Percentiles rank a stretch among this genome's conserved stretches.
Evolutionary conservation across 2,888 invertebrate genomes (phyloP).

Genomic region (Aspidiotus rigidus): DNA sequence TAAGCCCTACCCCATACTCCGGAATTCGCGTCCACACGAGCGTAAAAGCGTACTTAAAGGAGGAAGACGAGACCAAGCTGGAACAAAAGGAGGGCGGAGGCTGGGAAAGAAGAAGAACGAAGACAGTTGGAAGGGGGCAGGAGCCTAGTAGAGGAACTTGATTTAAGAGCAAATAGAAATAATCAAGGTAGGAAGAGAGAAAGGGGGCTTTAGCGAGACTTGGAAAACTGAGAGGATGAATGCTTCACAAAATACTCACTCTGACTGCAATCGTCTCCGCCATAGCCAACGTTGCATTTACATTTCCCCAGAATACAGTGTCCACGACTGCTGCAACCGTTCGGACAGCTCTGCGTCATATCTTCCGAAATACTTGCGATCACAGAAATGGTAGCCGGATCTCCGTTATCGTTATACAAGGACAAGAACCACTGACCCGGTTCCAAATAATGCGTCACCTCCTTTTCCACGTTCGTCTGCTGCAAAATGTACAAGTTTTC

Average conservation of each 20-base stretch:
- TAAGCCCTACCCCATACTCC: too few relatives aligned
- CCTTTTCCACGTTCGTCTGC: conserved; percentile 77
- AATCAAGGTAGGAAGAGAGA: too few relatives aligned
- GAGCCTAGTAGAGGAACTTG: too few relatives aligned
- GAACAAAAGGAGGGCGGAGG: too few relatives aligned
- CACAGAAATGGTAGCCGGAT: conserved; percentile 76
- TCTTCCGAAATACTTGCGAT: conserved; percentile 77
- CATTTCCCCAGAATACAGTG: conserved; percentile 92
- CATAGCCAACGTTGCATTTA: conserved; percentile 92
- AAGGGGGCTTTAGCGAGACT: too few relatives aligned
- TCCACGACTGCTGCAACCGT: conserved; percentile 93
- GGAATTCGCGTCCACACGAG: too few relatives aligned
- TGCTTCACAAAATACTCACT: conserved; percentile 62
- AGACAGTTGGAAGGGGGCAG: too few relatives aligned
- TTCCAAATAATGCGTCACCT: conserved; percentile 89
- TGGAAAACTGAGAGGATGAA: too few relatives aligned
- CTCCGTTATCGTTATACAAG: conserved; percentile 89
- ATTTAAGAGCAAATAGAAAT: too few relatives aligned
- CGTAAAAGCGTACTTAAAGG: too few relatives aligned
- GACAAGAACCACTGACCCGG: conserved; percentile 95
- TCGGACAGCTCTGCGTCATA: conserved; percentile 91
- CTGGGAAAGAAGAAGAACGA: too few relatives aligned
- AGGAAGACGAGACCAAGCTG: too few relatives aligned
- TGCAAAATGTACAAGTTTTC: conserved; percentile 35
- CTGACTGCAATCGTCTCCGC: conserved; percentile 92